A percentile compares a stretch with the other conserved stretches of the same genome.
These are phyloP conservation scores for Periophthalmodon schlosseri DNA, from an alignment of 2,113 vertebrate genomes.

Conservation along the genomic window DNA sequence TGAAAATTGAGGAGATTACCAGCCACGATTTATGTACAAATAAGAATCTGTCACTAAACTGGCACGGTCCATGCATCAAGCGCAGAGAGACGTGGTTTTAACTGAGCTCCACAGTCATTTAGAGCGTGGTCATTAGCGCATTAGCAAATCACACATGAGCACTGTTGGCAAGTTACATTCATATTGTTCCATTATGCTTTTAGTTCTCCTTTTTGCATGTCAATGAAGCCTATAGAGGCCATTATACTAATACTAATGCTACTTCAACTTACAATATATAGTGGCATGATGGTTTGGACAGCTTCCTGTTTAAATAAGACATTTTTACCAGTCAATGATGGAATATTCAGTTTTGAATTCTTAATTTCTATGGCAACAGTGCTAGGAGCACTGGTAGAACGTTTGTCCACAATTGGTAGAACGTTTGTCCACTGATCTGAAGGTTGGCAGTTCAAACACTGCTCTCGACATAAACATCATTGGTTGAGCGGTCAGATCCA, in stretches of 20 bases:
- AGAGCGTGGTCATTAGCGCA: not conserved
- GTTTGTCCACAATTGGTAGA: no score
- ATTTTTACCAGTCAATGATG: no score
- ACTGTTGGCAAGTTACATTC: not conserved
- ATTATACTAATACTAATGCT: no score
- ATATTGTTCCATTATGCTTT: not conserved
- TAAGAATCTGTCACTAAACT: conserved; percentile 62
- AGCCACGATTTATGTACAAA: conserved; percentile 62
- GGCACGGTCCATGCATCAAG: conserved; percentile 30
- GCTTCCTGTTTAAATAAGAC: no score
- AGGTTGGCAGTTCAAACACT: no score
- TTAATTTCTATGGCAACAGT: no score
- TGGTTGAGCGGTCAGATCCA: no score
- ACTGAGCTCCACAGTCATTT: conserved; percentile 12
- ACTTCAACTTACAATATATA: not conserved
- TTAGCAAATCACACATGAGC: conserved; percentile 8
- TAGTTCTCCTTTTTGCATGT: not conserved
- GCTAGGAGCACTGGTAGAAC: no score
- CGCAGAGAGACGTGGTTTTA: conserved; percentile 29
- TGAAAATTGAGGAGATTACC: conserved; percentile 73
- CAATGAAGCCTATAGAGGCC: not conserved
- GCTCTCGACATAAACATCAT: no score
- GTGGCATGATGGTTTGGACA: not conserved
- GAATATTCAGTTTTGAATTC: no score
- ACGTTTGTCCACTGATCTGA: no score